Base-by-base conservation (phyloP, 1,140 invertebrate genomes). In the Eriocheir sinensis region DNA sequence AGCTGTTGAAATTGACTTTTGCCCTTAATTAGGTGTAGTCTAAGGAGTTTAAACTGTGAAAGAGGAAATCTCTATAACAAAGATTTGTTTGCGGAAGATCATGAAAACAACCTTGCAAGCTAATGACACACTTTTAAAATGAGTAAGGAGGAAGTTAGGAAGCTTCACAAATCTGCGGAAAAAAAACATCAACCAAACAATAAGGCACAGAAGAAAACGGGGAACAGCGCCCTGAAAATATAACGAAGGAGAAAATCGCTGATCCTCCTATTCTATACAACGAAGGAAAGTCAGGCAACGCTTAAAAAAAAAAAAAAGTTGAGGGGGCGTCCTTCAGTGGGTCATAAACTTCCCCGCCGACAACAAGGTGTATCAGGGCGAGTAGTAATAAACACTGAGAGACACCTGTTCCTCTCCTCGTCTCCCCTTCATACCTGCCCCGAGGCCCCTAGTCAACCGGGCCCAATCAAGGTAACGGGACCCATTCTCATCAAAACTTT, bases 391-490 rank as follows among this genome's bases (percentile, higher is more conserved):
- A 48, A 15, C 44, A 48, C 1, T 21, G 60, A 72, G 60, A 72
- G 21, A 72, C 60, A 72, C 60, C 60, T 72, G 60, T 1, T 21
- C 21, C 60, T 21, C 60, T 21, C 21, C 60, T n/a, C 60, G 12
- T n/a, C 21, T n/a, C 27, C 60, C 48, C 12, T 21, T 21, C 0
- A 12, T 9, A 1, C 48, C 12, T 53, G 48, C 48, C 48, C 12
- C 48, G 48, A 53, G 48, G 12, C 48, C 48, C 21, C 12, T 21
- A 53, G 48, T 53, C 48, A 53, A 9, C 48, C 12, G 12, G 48
- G 48, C 48, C 60, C 60, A 72, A 72, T 72, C 60, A 72, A 72
- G 60, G 60, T 72, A 72, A 72, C 60, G 60, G 60, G 60, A 72
- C 21, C 60, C 60, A n/a, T 72, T 72, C 60, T 72, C 60, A 72